These are phyloP conservation scores for Triplophysa yarkandensis DNA, from an alignment of 2,797 vertebrate species.

Conservation along the genomic window DNA sequence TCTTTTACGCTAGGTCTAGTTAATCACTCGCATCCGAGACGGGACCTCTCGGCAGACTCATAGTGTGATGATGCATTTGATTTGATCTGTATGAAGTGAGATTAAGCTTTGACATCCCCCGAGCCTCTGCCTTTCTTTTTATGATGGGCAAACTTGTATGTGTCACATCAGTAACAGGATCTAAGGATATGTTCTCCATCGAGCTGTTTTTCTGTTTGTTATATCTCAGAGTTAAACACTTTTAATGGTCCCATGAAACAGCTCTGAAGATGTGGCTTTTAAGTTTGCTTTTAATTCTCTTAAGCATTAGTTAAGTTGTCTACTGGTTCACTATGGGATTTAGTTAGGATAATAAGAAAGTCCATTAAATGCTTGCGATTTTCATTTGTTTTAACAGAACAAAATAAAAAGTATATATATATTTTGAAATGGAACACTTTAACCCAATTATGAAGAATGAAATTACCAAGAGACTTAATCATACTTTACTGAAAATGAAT, in stretches of 20 bases:
- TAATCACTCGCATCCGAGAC: constrained; percentile 46
- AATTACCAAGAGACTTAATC: too few relatives aligned
- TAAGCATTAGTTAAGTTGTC: background rate
- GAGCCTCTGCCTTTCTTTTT: constrained; percentile 18
- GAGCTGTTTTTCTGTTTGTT: constrained; percentile 8
- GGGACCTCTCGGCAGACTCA: constrained; percentile 40
- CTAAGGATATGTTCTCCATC: constrained; percentile 20
- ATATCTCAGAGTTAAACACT: constrained; percentile 3
- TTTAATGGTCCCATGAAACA: constrained; percentile 1
- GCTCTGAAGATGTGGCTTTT: background rate
- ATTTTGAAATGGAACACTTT: too few relatives aligned
- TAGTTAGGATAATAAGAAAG: background rate
- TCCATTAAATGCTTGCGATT: too few relatives aligned
- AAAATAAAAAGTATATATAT: too few relatives aligned
- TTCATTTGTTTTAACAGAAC: too few relatives aligned
- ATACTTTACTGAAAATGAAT: too few relatives aligned
- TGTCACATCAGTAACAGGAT: constrained; percentile 30
- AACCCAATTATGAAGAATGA: too few relatives aligned
- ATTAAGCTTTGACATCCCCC: constrained; percentile 39
- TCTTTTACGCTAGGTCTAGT: constrained; percentile 42
- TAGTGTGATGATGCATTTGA: constrained; percentile 48
- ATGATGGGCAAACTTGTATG: constrained; percentile 30
- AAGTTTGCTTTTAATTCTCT: background rate
- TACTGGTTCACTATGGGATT: background rate
- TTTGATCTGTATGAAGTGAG: constrained; percentile 39